Evolutionary conservation across 2,113 vertebrate genomes (phyloP), one percentile per base, ranked within the genome.

Genomic region (Atractosteus spatula): DNA sequence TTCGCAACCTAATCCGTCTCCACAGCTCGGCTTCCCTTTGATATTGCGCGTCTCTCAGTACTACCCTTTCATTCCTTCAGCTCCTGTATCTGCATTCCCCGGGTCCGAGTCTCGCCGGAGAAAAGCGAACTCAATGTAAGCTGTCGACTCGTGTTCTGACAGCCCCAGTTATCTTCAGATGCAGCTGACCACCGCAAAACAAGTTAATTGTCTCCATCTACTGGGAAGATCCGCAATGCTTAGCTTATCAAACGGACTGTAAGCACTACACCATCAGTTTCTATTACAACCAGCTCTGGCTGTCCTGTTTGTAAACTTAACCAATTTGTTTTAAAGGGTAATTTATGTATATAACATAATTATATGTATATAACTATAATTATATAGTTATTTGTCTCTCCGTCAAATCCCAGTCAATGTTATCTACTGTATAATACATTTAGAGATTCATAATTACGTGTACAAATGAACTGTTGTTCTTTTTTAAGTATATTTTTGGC

Each of bases 81-180:
- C 73, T 68, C 72, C 61, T 66, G 17, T 12, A 62, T 78, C 76
- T 77, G 79, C 79, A 76, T 76, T 78, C 74, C 68, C 55, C 5
- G 54, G 67, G 71, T 65, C 74, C 74, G 74, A 73, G 11, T 71
- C 54, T 42, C 56, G 56, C 64, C 75, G 76, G 73, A 77, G 71
- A 75, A 65, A 55, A 5, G 67, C 71, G 79, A 80, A 65, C 62
- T 54, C 45, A 7, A 4, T 57, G 55, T 68, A 68, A 62, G 73
- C 73, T 70, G 68, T 55, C 66, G 56, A 44, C 66, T 68, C 42
- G 56, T 62, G 66, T 68, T 73, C 29, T 43, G 57, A 62, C 55
- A 54, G 55, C 17, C 62, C 42, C 55, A 69, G 29, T 47, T 68
- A 41, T 43, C 41, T 56, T 41, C 45, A n/a, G 68, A 8, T 62